Evolutionary conservation across 2,113 vertebrate genomes (phyloP), one percentile per base, ranked within the genome.

Genomic region (Protobothrops mucrosquamatus): DNA sequence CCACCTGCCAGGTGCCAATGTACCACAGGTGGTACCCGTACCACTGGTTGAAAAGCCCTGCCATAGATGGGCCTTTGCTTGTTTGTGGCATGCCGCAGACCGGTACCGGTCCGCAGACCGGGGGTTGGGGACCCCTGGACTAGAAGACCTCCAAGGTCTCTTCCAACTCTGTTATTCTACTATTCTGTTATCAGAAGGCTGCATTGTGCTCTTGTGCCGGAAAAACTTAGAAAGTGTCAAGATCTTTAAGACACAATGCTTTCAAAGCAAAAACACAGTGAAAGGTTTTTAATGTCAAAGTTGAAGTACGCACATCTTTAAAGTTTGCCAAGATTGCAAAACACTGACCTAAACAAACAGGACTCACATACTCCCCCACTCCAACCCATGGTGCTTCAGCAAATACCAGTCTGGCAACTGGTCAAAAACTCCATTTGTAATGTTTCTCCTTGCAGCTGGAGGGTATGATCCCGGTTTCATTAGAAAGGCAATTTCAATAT

Each of bases 21-120:
- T n/a, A n/a, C n/a, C n/a, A n/a, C n/a, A n/a, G n/a, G n/a, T n/a
- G n/a, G n/a, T n/a, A n/a, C n/a, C n/a, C n/a, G n/a, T n/a, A n/a
- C n/a, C n/a, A n/a, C n/a, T n/a, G n/a, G n/a, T n/a, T n/a, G n/a
- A n/a, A n/a, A n/a, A n/a, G n/a, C n/a, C n/a, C n/a, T n/a, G n/a
- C 48, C 0, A 51, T 0, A 51, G 7, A 51, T 51, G 48, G 48
- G 8, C 48, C 48, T 51, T 51, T 51, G 8, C 8, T 51, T 51
- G 48, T 51, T 51, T 51, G 48, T 51, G 48, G 48, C 48, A 51
- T 51, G 48, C 48, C 48, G 2, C 8, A 7, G 48, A 51, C 48
- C 48, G 9, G 48, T 51, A 51, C 48, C 8, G 1, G 48, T 51
- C 48, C 8, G 10, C 10, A 0, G 3, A 14, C 4, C 2, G 0